phyloP scores from a whole-genome alignment of 1,140 invertebrate species.

The Pectinophora gossypiella region DNA sequence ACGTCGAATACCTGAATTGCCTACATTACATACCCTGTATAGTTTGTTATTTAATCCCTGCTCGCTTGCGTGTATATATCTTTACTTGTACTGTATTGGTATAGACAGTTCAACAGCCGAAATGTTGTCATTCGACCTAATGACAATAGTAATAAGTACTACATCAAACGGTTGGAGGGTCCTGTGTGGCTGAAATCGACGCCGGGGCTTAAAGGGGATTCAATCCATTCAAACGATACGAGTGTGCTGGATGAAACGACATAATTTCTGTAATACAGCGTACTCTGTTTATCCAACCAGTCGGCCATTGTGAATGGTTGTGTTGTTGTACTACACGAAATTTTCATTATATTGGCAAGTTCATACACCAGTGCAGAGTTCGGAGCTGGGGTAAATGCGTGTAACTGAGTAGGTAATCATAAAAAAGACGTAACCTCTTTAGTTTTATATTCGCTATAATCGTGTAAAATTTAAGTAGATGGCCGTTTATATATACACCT shows the following conservation, averaged over 20 bases:
- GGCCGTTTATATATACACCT: too few species aligned
- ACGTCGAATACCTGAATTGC: slow-evolving; percentile 64
- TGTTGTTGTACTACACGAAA: too few species aligned
- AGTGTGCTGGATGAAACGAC: slow-evolving; percentile 39
- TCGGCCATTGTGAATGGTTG: slow-evolving; percentile 29
- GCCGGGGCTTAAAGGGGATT: slow-evolving; percentile 55
- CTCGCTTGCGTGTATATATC: slow-evolving; percentile 43
- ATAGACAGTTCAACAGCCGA: slow-evolving; percentile 13
- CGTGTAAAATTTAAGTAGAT: too few species aligned
- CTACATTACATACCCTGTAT: slow-evolving; percentile 65
- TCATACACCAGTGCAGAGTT: too few species aligned
- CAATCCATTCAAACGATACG: slow-evolving; percentile 48
- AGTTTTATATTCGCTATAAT: too few species aligned
- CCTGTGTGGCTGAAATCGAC: slow-evolving; percentile 35
- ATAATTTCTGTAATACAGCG: slow-evolving; percentile 40
- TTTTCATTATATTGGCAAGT: neutral
- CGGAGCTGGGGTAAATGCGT: too few species aligned
- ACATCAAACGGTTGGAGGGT: slow-evolving; percentile 28
- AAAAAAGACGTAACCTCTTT: too few species aligned
- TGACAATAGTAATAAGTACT: slow-evolving; percentile 36
- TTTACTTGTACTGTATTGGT: slow-evolving; percentile 12
- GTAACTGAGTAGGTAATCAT: too few species aligned
- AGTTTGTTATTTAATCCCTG: slow-evolving; percentile 64
- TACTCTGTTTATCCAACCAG: slow-evolving; percentile 29
- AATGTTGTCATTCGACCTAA: slow-evolving; percentile 34